Conservation (phyloP, 2,113 vertebrate genomes). For the Neodontobutis hainanensis region DNA sequence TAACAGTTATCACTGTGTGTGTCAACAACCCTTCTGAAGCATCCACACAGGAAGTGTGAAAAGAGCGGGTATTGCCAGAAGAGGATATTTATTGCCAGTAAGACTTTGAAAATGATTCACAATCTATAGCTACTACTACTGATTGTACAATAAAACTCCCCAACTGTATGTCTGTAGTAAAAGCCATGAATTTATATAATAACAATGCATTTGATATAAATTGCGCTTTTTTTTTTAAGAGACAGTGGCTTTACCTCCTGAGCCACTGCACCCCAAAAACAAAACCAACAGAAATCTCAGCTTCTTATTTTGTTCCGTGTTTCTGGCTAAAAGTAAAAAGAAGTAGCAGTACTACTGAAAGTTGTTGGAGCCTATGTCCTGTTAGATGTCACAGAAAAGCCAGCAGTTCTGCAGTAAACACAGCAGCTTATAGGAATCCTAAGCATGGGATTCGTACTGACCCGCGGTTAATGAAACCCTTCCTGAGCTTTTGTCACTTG, state of each 20-base stretch:
- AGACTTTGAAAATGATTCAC: too few species aligned
- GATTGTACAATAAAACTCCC: too few species aligned
- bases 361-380: not conserved
- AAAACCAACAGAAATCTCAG: too few species aligned
- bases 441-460: slow-evolving; percentile 59
- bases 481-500: slow-evolving; percentile 76
- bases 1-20: not conserved
- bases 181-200: too few species aligned
- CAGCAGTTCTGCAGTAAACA: not conserved
- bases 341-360: not conserved
- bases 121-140: too few species aligned
- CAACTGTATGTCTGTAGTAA: too few species aligned
- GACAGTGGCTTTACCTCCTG: too few species aligned
- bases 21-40: slow-evolving; percentile 5
- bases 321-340: not conserved
- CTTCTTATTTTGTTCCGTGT: too few species aligned
- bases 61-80: not conserved
- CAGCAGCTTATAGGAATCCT: slow-evolving; percentile 39
- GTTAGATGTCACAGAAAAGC: not conserved
- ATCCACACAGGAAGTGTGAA: not conserved
- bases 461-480: slow-evolving; percentile 75
- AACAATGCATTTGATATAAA: too few species aligned
- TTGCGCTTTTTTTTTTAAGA: too few species aligned
- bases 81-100: slow-evolving; percentile 10
- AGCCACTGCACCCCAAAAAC: too few species aligned